Conservation (phyloP, 2,888 invertebrate genomes). For the Platycheirus albimanus region DNA sequence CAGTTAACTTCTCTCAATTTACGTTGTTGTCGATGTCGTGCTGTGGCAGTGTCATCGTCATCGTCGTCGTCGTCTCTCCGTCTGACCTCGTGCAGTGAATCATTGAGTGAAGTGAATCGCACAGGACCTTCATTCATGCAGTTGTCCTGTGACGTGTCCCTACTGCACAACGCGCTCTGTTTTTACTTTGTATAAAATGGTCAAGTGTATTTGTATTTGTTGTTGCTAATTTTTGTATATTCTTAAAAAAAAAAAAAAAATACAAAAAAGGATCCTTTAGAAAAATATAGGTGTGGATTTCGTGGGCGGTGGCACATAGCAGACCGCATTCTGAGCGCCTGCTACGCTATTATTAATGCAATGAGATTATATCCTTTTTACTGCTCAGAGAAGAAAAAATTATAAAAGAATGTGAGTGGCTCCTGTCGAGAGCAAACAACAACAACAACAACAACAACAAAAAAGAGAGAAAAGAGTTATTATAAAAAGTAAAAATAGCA, state of each 20-base stretch:
- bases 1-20: slow-evolving; percentile 58
- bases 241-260: slow-evolving; percentile 9
- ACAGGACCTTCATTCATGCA: slow-evolving; percentile 71
- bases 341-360: slow-evolving; percentile 56
- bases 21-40: slow-evolving; percentile 28
- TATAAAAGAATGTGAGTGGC: slow-evolving; percentile 11
- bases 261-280: neutral
- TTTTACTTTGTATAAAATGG: slow-evolving; percentile 32
- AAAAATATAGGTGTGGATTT: slow-evolving; percentile 44
- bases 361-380: slow-evolving; percentile 37
- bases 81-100: slow-evolving; percentile 73
- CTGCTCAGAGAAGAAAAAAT: slow-evolving; percentile 6
- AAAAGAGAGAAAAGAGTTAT: slow-evolving; percentile 8
- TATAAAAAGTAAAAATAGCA: slow-evolving; percentile 3
- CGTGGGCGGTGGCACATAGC: slow-evolving; percentile 52
- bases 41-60: slow-evolving; percentile 6
- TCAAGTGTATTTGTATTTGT: slow-evolving; percentile 21
- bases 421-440: slow-evolving; percentile 10
- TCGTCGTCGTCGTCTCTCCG: slow-evolving; percentile 52
- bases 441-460: slow-evolving; percentile 1
- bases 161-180: slow-evolving; percentile 52
- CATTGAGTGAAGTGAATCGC: slow-evolving; percentile 71
- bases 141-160: slow-evolving; percentile 66
- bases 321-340: slow-evolving; percentile 49
- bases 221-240: neutral